Evolutionary conservation across 2,113 vertebrate genomes (phyloP), one percentile per base, ranked within the genome.

Genomic region (Bombycilla garrulus): DNA sequence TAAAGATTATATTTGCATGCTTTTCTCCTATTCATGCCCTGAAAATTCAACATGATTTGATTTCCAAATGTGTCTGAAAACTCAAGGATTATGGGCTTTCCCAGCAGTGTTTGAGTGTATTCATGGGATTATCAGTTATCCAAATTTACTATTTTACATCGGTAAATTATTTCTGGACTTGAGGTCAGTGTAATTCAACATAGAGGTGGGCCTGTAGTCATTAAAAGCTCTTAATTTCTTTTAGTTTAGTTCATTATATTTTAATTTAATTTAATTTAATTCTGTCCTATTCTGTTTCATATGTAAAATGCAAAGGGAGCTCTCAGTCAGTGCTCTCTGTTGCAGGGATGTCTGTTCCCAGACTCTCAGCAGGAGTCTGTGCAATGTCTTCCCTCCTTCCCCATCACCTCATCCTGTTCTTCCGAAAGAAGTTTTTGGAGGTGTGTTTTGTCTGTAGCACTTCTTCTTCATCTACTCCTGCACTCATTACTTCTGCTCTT

Each of bases 51-150:
- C 6, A 15, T 40, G 8, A 45, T 87, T 65, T 91, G 42, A 76
- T 71, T 91, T 82, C 47, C 86, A 38, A 54, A 58, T 31, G 26
- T 69, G 13, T 65, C 18, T 72, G 61, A 79, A 91, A 93, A 76
- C 1, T 5, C 0, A 1, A 88, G 5, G 22, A 62, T 70, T 64
- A 13, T 53, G 31, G 15, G 8, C 35, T 92, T 78, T 93, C 31
- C 8, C 23, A 57, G 57, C 17, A 64, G 28, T 73, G 26, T 25
- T 4, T 71, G 50, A 44, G 40, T 56, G 12, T 67, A 45, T 88
- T 80, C 2, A 35, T 48, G 16, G 22, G 17, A 81, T 84, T 73
- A n/a, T 73, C 58, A 23, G 4, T 21, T 14, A 70, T 33, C 29
- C 40, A 65, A 42, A n/a, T 78, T 50, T 21, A 58, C 35, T 56